phyloP scores from a whole-genome alignment of 2,797 vertebrate species.

The Hippoglossus hippoglossus region DNA sequence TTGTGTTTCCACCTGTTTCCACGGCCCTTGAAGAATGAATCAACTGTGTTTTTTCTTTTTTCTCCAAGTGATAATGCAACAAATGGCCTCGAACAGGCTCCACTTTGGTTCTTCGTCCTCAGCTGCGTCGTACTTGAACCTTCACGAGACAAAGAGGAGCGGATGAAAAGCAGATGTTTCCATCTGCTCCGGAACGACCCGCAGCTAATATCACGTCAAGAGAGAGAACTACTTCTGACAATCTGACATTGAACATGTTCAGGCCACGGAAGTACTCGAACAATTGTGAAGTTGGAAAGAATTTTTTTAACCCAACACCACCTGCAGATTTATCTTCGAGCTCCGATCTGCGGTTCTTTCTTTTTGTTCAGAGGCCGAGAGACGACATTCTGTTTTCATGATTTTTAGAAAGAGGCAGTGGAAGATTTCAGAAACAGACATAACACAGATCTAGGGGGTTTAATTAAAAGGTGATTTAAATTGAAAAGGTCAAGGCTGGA shows the following conservation, averaged over 20 bases:
- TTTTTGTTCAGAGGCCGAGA: no score
- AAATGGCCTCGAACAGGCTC: conserved; percentile 12
- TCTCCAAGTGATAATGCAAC: background rate
- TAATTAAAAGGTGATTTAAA: background rate
- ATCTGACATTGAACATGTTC: background rate
- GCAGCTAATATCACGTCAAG: no score
- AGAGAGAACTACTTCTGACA: background rate
- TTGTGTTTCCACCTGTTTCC: background rate
- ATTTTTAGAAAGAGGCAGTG: no score
- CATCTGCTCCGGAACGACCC: background rate
- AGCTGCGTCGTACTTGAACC: conserved; percentile 9
- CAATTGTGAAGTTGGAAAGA: no score
- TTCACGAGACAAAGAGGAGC: conserved; percentile 1
- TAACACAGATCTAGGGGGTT: background rate
- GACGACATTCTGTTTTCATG: no score
- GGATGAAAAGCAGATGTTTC: conserved; percentile 1
- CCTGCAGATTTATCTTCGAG: no score
- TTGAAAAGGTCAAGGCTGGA: background rate
- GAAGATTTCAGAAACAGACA: background rate
- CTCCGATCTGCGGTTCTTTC: no score
- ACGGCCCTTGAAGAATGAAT: conserved; percentile 16
- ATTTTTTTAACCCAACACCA: no score
- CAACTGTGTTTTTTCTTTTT: background rate
- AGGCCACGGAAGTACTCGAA: background rate
- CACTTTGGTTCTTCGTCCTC: background rate